Percentiles rank a stretch among this genome's conserved stretches.
Evolutionary conservation across 2,888 invertebrate species (phyloP).

Genomic region (Spisula solida): DNA sequence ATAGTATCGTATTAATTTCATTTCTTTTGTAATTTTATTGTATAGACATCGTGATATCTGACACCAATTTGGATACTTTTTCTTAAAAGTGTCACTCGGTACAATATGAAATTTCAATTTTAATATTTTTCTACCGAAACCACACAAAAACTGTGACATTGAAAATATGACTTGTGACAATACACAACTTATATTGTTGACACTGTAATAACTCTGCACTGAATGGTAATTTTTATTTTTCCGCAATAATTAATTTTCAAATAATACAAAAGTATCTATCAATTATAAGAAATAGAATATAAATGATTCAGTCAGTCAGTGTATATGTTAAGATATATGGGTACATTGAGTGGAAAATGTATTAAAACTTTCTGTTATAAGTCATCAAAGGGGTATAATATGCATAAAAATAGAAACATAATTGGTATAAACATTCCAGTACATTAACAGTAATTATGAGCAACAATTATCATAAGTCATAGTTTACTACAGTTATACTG

Average conservation of each 20-base stretch:
- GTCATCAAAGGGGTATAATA: neutral
- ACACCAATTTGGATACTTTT: neutral
- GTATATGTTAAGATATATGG: neutral
- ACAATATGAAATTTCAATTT: neutral
- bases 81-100: neutral
- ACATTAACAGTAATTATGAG: neutral
- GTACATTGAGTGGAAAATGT: neutral
- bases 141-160: neutral
- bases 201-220: neutral
- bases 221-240: neutral
- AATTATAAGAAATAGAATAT: neutral
- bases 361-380: neutral
- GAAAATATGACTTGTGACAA: constrained; percentile 5
- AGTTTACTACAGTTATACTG: neutral
- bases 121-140: neutral
- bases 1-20: neutral
- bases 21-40: neutral
- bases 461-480: neutral
- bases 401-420: neutral
- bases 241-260: neutral
- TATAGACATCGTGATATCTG: neutral
- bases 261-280: neutral
- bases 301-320: neutral
- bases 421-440: neutral
- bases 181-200: neutral